Conservation (phyloP, 2,113 vertebrate species). For the Daphoenositta chrysoptera region DNA sequence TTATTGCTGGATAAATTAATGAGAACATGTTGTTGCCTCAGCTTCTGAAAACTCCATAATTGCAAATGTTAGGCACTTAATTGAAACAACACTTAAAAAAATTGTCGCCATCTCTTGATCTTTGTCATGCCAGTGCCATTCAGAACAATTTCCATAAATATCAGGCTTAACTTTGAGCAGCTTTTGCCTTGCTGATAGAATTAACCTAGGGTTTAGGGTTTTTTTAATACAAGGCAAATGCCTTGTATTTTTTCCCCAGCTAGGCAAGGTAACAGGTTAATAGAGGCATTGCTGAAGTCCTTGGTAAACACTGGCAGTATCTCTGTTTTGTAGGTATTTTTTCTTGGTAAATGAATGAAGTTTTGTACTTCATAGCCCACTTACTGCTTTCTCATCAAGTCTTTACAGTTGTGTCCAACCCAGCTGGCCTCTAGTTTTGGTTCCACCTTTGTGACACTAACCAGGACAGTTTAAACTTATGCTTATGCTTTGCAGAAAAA, state of each 20-base stretch:
- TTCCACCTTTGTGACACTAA: not conserved
- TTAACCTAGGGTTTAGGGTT: not conserved
- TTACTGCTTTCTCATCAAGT: not conserved
- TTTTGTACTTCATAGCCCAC: not conserved
- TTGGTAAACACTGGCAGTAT: not conserved
- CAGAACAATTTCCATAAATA: not conserved
- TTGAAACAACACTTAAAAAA: not conserved
- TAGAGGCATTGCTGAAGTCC: not conserved
- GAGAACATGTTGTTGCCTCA: conserved; percentile 33
- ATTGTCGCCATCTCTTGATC: not conserved
- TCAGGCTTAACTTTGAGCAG: not conserved
- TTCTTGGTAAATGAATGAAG: not conserved
- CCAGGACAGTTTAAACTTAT: not conserved
- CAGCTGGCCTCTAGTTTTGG: not conserved
- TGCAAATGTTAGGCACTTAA: conserved; percentile 23
- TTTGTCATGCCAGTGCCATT: not conserved
- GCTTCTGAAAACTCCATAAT: conserved; percentile 41
- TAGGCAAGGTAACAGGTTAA: not conserved
- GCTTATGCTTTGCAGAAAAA: not conserved
- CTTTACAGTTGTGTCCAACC: not conserved
- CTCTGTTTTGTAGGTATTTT: not conserved
- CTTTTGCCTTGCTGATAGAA: not conserved
- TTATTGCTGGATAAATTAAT: conserved; percentile 66
- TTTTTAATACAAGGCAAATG: not conserved
- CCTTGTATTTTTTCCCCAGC: not conserved